phyloP scores from a whole-genome alignment of 2,888 invertebrate genomes.

The Drosophila paracracens region DNA sequence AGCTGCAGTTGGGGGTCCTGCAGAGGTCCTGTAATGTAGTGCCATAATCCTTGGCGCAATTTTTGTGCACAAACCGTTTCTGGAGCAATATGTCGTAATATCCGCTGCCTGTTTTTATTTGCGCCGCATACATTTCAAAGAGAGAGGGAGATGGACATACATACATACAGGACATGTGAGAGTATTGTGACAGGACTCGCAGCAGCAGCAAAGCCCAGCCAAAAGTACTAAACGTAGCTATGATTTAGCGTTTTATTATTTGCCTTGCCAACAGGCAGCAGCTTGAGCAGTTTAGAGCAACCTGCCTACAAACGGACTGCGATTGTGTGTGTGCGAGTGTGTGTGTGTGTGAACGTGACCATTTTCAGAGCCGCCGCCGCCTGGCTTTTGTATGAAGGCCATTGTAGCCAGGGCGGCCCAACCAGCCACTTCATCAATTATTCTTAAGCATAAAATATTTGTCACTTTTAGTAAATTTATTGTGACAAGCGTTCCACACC shows the following conservation, averaged over 20 bases:
- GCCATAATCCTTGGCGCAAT: slow-evolving; percentile 79
- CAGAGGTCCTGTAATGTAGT: slow-evolving; percentile 71
- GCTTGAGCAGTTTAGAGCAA: slow-evolving; percentile 8
- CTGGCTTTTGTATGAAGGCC: slow-evolving; percentile 21
- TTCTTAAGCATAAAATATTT: slow-evolving; percentile 82
- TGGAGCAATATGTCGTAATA: slow-evolving; percentile 80
- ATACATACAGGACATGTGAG: slow-evolving; percentile 61
- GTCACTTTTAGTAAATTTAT: slow-evolving; percentile 82
- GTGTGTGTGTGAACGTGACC: slow-evolving; percentile 61
- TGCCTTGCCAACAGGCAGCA: slow-evolving; percentile 38
- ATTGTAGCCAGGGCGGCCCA: slow-evolving; percentile 31
- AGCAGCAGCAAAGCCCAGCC: slow-evolving; percentile 41
- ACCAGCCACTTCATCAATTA: slow-evolving; percentile 82
- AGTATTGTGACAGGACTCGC: slow-evolving; percentile 54
- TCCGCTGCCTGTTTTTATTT: slow-evolving; percentile 76
- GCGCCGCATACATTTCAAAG: slow-evolving; percentile 58
- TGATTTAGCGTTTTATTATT: slow-evolving; percentile 80
- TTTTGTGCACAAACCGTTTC: slow-evolving; percentile 64
- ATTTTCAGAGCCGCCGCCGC: slow-evolving; percentile 29
- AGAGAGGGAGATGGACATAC: slow-evolving; percentile 10
- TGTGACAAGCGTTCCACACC: slow-evolving; percentile 71
- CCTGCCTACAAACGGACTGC: slow-evolving; percentile 21
- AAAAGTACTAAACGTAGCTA: slow-evolving; percentile 79
- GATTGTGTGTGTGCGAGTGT: not conserved
- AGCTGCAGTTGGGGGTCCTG: slow-evolving; percentile 10